Evolutionary conservation across 2,797 vertebrate species (phyloP), one percentile per base, ranked within the genome.

Genomic region (Petrocephalus sullivani): DNA sequence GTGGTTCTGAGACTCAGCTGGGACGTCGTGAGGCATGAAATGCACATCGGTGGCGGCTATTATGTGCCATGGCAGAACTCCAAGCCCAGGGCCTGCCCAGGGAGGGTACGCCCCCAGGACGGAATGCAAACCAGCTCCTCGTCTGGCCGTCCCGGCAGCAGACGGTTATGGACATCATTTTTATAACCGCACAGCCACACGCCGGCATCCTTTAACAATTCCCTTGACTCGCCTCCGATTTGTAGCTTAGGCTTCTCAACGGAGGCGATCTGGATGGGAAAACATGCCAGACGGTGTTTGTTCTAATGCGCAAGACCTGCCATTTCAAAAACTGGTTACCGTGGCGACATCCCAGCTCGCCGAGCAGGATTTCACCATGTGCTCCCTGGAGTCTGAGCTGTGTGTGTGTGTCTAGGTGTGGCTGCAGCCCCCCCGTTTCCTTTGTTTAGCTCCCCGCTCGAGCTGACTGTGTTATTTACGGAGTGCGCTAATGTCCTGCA

Each of bases 391-490:
- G 33, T 60, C 82, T 14, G 87, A 83, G 58, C 88, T 78, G 88
- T 91, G 82, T 91, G 82, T 91, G 61, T 87, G 89, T 90, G 88
- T 90, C 90, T 89, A 92, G 91, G 92, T 91, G 90, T 89, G 91
- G 90, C 90, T 87, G 85, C 46, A 23, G 82, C 58, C 78, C 91
- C 85, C 86, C 67, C 28, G 28, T 28, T 67, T 86, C 86, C 82
- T 90, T 91, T 93, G 91, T 91, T 88, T 89, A 81, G 87, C 64
- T 57, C 78, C 53, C 53, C 3, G 1, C 51, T 37, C 23, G 19
- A 28, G 4, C n/a, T 78, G 61, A 86, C 88, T 53, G 85, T 49
- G 41, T 61, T 33, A 49, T 71, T 67, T 86, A 28, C 14, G 23
- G 12, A 41, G 51, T 86, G 41, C 9, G 19, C 41, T 75, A 2